Evolutionary conservation across 2,113 vertebrate species (phyloP).

Genomic region (mouse (Mus musculus)): GRCm39 chr6:77789501-77790000

Average conservation of each 20-base stretch:
- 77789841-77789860: neutral
- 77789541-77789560: conserved; percentile 15
- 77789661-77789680: conserved; percentile 60
- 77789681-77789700: conserved; percentile 43
- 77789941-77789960: conserved; percentile 35
- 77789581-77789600: neutral
- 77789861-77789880: neutral
- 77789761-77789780: conserved; percentile 52
- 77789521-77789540: neutral
- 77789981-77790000: neutral
- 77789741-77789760: conserved; percentile 41
- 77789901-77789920: neutral
- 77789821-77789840: conserved; percentile 58
- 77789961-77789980: neutral
- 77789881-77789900: conserved; percentile 25
- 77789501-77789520: neutral
- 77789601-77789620: neutral
- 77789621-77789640: conserved; percentile 53
- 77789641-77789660: neutral
- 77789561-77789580: neutral
- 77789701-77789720: neutral
- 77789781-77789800: conserved; percentile 43
- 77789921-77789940: conserved; percentile 1
- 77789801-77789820: conserved; percentile 54
- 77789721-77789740: conserved; percentile 47